Evolutionary conservation across 2,888 invertebrate species (phyloP), one percentile per base, ranked within the genome.

Genomic region (Eupithecia exiguata): DNA sequence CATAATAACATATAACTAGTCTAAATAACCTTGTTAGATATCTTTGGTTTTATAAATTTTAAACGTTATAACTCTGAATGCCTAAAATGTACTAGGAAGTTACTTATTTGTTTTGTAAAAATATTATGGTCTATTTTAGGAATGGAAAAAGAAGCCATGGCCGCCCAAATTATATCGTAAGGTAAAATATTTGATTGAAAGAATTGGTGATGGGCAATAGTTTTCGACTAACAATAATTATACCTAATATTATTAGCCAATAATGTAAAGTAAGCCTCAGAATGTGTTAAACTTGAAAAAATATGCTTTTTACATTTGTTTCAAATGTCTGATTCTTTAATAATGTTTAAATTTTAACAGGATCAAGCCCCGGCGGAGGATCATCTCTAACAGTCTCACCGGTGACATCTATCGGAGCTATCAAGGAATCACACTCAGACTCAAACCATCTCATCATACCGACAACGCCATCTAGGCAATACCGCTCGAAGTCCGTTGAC

Each of bases 401-500:
- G 81, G 91, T 90, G 72, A 88, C 87, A 80, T 91, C 92, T 74
- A 88, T 77, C 75, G 83, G 83, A 77, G 85, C 86, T 4, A 88
- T 89, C 75, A 93, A 91, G 78, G 90, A 88, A 80, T 90, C 92
- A 9, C 75, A 74, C 75, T 65, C 82, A 9, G 94, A 93, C 30
- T 73, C 87, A 3, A 92, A 92, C 81, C 94, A 93, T 82, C 84
- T 94, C 0, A 87, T 88, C 77, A 86, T 92, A 18, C 94, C 94
- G 18, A 74, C 86, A 72, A 85, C 89, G 25, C 91, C 91, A 73
- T 88, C 90, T 49, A 90, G 94, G 75, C 95, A 95, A 78, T 90
- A 88, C 78, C 87, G 96, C 53, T 96, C 95, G 0, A 95, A 94
- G 86, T 96, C 95, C 0, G 94, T 95, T 3, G 95, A 95, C 77